Evolutionary conservation across 1,140 invertebrate species (phyloP), one percentile per base, ranked within the genome.

Genomic region (Xylocopa sonorina): DNA sequence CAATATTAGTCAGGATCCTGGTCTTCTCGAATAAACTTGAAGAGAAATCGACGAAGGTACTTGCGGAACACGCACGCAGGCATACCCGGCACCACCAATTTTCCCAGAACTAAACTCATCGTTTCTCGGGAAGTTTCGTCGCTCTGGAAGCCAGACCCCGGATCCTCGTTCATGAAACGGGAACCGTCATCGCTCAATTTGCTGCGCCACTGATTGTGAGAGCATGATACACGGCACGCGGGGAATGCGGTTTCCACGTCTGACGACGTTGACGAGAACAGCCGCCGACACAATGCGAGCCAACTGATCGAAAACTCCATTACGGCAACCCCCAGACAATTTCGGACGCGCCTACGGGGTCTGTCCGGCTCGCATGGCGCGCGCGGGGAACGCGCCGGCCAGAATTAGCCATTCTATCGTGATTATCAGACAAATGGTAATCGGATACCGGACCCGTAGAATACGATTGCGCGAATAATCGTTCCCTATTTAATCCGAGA

Each of bases 291-390:
- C 71, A 48, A 78, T 66, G 14, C 74, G 62, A 34, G 41, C 60
- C 72, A 67, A 72, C 76, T 80, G 77, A 80, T 84, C 77, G 58
- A 84, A 84, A 84, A 84, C 83, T 84, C 82, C 64, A 77, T 80
- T 80, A 78, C 58, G 57, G 48, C 27, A 48, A 3, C 77, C 76
- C 76, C 76, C 27, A 57, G 68, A 78, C 77, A 78, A 78, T 78
- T 78, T 64, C 77, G 24, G 38, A 0, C 38, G 27, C 77, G 14
- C 72, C 76, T 63, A 50, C 57, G 55, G n/a, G 27, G 18, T 16
- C 14, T 16, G 50, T n/a, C 16, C 60, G 43, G 21, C 24, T 72
- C 76, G 75, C 69, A n/a, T n/a, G n/a, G n/a, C 32, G 63, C 18
- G 55, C 46, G 27, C 16, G 5, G 75, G 60, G 41, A 60, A n/a